These are phyloP conservation scores for Asbolus verrucosus DNA, from an alignment of 1,140 invertebrate genomes.

Conservation along the genomic window DNA sequence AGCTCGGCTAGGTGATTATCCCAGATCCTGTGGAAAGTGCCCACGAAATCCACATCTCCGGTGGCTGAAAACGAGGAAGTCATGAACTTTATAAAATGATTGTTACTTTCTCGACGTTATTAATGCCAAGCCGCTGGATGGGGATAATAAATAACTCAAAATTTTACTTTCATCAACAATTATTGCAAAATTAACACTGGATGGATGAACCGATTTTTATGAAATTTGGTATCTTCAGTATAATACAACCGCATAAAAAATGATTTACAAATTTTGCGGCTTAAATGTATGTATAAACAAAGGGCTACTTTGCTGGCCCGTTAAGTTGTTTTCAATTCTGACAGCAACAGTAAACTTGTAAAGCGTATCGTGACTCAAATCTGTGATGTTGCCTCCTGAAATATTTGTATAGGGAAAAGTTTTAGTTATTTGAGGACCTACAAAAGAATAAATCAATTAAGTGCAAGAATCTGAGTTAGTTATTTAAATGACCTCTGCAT, in stretches of 20 bases:
- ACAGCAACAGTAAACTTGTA: conserved; percentile 82
- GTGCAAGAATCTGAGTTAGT: conserved; percentile 79
- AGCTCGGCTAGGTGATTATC: conserved; percentile 61
- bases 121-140: no score
- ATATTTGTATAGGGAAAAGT: conserved; percentile 36
- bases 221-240: no score
- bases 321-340: conserved; percentile 73
- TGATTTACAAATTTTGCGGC: no score
- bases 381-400: conserved; percentile 47
- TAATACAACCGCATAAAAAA: no score
- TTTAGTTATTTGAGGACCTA: conserved; percentile 41
- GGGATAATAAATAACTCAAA: no score
- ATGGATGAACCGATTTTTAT: no score
- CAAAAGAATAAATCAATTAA: conserved; percentile 20
- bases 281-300: no score
- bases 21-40: conserved; percentile 61
- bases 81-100: no score
- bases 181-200: no score
- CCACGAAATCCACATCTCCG: conserved; percentile 59
- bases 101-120: no score
- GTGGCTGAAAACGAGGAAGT: conserved; percentile 56
- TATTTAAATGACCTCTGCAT: no score
- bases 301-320: conserved; percentile 55
- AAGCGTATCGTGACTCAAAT: conserved; percentile 80
- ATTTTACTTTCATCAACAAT: no score